Base-by-base conservation (phyloP, 2,797 vertebrate genomes). In the Pelodytes ibericus region DNA sequence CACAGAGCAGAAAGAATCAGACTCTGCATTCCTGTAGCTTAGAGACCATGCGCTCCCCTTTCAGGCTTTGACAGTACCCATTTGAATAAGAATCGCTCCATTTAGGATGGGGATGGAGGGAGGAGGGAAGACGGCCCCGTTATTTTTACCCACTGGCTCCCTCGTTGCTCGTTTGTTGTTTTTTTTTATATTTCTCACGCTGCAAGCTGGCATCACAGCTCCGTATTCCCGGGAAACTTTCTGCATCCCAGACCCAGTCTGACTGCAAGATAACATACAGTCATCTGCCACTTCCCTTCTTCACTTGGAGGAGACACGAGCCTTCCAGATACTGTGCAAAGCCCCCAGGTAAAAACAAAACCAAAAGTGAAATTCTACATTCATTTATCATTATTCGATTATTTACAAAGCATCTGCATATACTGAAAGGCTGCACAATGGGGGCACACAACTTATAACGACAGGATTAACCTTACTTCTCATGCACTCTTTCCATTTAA, bases 61-160 rank as follows among this genome's bases (percentile, higher is more conserved):
- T 94, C 88, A 93, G 74, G 71, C 83, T 75, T 87, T 87, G 93
- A 94, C 92, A 91, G 90, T 82, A 66, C 80, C 82, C 86, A 94
- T 96, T 96, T 95, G 93, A 96, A 96, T 96, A 93, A 95, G 92
- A 95, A 95, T 95, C 81, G 85, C 84, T 89, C 84, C 85, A 81
- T 81, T 84, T 80, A 72, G 64, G 70, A 68, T 69, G 57, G 67
- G 76, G 58, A 53, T 61, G 56, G 76, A 63, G 72, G 67, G 70
- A 60, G n/a, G n/a, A 63, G 49, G 65, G 80, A 71, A 71, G 29
- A 59, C 58, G 57, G 71, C 68, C 36, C 75, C 75, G 51, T 80
- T 76, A 80, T 72, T 78, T 75, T 80, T 77, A 78, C 80, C 70
- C 75, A 30, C 25, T 31, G n/a, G 47, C 71, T 60, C 66, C 59